These are phyloP conservation scores for Craterocephalus amniculus DNA, from an alignment of 2,797 vertebrate genomes.

Conservation along the genomic window DNA sequence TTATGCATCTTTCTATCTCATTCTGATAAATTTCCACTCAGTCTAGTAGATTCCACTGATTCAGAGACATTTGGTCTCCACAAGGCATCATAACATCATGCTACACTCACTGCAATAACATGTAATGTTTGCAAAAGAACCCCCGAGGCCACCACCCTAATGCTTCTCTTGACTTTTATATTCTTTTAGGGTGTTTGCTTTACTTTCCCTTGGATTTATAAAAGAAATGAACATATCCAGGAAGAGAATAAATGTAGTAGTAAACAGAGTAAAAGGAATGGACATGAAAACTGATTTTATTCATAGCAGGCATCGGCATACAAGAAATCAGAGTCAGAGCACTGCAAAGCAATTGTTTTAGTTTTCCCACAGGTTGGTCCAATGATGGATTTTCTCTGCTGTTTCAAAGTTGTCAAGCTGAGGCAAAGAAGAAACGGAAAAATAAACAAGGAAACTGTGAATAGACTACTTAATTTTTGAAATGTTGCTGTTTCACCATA, in stretches of 20 bases:
- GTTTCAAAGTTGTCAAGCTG: conserved; percentile 12
- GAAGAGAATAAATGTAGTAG: background rate
- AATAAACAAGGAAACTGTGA: conserved; percentile 15
- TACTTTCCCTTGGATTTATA: background rate
- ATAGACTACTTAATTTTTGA: background rate
- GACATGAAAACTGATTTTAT: background rate
- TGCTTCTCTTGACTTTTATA: background rate
- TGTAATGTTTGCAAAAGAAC: background rate
- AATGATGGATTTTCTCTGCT: conserved; percentile 18
- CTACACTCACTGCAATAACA: background rate
- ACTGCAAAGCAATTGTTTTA: background rate
- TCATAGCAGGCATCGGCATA: conserved; percentile 13
- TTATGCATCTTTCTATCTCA: background rate
- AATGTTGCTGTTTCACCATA: background rate
- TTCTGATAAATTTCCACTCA: background rate
- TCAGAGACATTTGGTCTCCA: conserved; percentile 12
- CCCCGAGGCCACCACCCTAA: background rate
- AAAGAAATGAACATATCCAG: conserved; percentile 5
- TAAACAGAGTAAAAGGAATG: background rate
- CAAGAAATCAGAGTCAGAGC: conserved; percentile 7
- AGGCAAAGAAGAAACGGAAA: background rate
- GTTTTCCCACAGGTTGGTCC: background rate
- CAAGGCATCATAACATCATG: background rate
- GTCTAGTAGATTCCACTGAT: background rate
- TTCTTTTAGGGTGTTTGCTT: conserved; percentile 1